Evolutionary conservation across 2,797 vertebrate species (phyloP), one percentile per base, ranked within the genome.

Genomic region (Ctenopoma kingsleyae): DNA sequence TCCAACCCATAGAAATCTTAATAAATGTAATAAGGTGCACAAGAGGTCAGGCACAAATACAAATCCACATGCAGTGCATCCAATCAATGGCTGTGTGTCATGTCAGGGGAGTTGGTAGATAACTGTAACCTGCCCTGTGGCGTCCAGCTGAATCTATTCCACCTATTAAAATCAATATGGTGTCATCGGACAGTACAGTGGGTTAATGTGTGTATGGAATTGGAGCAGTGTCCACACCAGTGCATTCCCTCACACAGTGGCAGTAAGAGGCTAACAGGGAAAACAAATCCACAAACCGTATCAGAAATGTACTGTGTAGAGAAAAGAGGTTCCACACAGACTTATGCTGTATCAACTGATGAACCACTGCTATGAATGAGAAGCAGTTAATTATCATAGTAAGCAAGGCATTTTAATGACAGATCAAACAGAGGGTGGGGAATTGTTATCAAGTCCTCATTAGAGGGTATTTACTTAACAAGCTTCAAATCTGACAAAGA

Each of bases 101-200:
- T 16, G 16, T 51, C 41, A 62, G 59, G 49, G 52, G 48, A 54
- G 80, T 71, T 70, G 40, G 12, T 71, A 63, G 59, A 66, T 74
- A 72, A 79, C 52, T 50, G 63, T 44, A 67, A 44, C 56, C 63
- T 62, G 64, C 75, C 84, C 77, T 36, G 40, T 48, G 78, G 76
- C 72, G 69, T 56, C 48, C 58, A 74, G 69, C 55, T 61, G 9
- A 8, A 32, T 32, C 30, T 32, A 68, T 67, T 67, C 61, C 70
- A 77, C 40, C 77, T 57, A 65, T 73, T 69, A 62, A 55, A 78
- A 86, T 93, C 84, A 75, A 89, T 90, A 67, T 3, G 4, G 41
- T 75, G 50, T 83, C 53, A 89, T 84, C 66, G 38, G 57, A 74
- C 61, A 76, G 58, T 17, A 74, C 25, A 69, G 25, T 64, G 27